Base-by-base conservation (phyloP, 2,888 invertebrate genomes). In the Drosophila diplacantha region DNA sequence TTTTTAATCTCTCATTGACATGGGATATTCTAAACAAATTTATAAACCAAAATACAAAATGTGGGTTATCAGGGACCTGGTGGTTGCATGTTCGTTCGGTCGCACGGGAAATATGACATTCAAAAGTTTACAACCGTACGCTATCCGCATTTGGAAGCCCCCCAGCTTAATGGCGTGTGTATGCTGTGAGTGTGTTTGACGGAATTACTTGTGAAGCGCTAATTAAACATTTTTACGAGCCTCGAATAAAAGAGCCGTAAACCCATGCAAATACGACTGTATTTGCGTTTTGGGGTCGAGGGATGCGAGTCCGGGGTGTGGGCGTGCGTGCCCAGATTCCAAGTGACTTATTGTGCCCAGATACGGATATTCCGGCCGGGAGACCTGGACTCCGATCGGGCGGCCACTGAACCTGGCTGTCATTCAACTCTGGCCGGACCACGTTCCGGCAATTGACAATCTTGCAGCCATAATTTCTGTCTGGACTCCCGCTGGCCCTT, bases 171-270 rank as follows among this genome's bases (percentile, higher is more conserved):
- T 44, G 44, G 29, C 44, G 35, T 29, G 52, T 29, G 3, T 35
- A 51, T 37, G n/a, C 7, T 41, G 41, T 47, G 39, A 22, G 34
- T 44, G 16, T 50, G 59, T 66, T 59, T 41, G 38, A 11, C 18
- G 5, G 53, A 74, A 71, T 63, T 50, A 75, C 54, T 73, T 74
- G 67, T 47, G 63, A 72, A 71, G 53, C 62, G 67, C 67, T 77
- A 77, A 79, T 79, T 77, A 80, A 75, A 72, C 70, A 66, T 43
- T 81, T 78, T 81, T 72, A 81, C 68, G 64, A 49, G 53, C 67
- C 37, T 49, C 61, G 60, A 75, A 76, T 69, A 71, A 79, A 77
- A 67, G 49, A 49, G 59, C 69, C 72, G 68, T 73, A 75, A 77
- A 69, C 52, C 54, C 47, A 34, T 61, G 53, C 57, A 58, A 71